phyloP scores from a whole-genome alignment of 2,888 invertebrate genomes.

The Philereme vetulata region DNA sequence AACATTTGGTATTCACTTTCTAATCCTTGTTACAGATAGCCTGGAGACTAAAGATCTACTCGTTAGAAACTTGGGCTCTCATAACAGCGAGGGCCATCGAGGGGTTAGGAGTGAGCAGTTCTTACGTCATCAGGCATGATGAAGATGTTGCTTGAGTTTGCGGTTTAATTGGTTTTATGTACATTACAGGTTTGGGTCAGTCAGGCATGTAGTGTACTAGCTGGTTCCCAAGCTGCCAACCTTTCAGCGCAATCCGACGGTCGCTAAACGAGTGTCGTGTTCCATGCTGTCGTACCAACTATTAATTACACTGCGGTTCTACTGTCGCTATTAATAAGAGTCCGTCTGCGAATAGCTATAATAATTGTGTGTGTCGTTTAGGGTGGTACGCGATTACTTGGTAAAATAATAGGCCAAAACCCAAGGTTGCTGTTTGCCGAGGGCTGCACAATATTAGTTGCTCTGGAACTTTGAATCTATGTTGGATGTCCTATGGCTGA shows the following conservation, averaged over 20 bases:
- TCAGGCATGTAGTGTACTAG: slow-evolving; percentile 12
- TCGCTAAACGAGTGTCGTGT: slow-evolving; percentile 31
- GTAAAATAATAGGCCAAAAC: neutral
- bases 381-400: neutral
- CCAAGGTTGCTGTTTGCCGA: too few relatives aligned
- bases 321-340: slow-evolving; percentile 27
- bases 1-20: too few relatives aligned
- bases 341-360: slow-evolving; percentile 7
- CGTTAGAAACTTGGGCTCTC: slow-evolving; percentile 72
- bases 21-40: slow-evolving; percentile 56
- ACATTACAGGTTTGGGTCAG: too few relatives aligned
- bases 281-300: slow-evolving; percentile 11
- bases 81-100: slow-evolving; percentile 71
- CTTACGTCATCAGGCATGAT: slow-evolving; percentile 60
- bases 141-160: too few relatives aligned
- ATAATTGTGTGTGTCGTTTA: slow-evolving; percentile 7
- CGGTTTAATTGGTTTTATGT: too few relatives aligned
- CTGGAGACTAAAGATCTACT: slow-evolving; percentile 72
- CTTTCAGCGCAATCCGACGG: slow-evolving; percentile 20
- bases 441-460: too few relatives aligned
- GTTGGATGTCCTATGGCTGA: too few relatives aligned
- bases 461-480: too few relatives aligned
- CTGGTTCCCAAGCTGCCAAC: slow-evolving; percentile 1
- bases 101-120: slow-evolving; percentile 71
- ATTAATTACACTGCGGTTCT: slow-evolving; percentile 12